Percentiles rank a stretch among this genome's conserved stretches.
phyloP scores from a whole-genome alignment of 2,113 vertebrate genomes.

The Potamarius usumacintae region DNA sequence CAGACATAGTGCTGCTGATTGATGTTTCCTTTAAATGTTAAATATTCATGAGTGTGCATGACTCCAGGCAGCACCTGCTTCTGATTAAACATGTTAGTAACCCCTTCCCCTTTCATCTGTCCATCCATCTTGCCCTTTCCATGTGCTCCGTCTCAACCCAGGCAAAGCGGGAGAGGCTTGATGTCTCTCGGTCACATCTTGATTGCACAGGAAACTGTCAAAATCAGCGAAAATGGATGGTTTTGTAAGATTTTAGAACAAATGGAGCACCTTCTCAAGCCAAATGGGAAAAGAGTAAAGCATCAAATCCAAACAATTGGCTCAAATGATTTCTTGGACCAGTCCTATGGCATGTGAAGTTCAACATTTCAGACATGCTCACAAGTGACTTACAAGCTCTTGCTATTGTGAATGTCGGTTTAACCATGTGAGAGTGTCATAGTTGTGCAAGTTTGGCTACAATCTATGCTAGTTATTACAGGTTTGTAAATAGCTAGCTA shows the following conservation, averaged over 20 bases:
- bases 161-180: background rate
- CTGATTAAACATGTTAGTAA: conserved; percentile 18
- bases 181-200: background rate
- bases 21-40: conserved; percentile 9
- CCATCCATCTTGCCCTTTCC: background rate
- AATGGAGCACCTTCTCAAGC: too few relatives aligned
- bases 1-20: conserved; percentile 25
- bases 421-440: background rate
- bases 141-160: background rate
- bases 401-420: background rate
- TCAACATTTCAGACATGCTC: background rate
- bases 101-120: conserved; percentile 13
- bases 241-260: background rate
- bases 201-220: background rate
- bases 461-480: background rate
- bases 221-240: background rate
- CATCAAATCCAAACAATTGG: background rate
- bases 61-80: conserved; percentile 17
- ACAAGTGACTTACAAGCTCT: background rate
- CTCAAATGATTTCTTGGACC: background rate
- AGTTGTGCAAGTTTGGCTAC: background rate
- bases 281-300: background rate
- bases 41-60: conserved; percentile 14
- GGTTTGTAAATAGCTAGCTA: background rate
- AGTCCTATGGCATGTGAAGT: background rate